These are phyloP conservation scores for Pristis pectinata DNA, from an alignment of 2,797 vertebrate genomes.

Conservation along the genomic window DNA sequence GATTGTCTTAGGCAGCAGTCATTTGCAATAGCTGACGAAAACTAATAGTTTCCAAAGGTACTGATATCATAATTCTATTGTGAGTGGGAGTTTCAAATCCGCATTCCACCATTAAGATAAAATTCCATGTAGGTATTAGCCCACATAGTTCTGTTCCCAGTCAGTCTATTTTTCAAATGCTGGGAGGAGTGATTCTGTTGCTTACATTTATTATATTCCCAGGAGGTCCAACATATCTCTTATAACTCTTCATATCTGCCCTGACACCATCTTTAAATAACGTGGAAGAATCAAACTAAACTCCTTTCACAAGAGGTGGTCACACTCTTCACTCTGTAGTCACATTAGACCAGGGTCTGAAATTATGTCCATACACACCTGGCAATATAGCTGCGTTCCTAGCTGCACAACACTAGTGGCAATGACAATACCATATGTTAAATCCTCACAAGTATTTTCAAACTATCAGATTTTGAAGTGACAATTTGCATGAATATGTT, in stretches of 20 bases:
- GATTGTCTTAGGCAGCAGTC: background rate
- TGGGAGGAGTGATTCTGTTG: background rate
- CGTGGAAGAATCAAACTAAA: background rate
- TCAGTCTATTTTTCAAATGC: background rate
- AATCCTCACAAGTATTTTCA: background rate
- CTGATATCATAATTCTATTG: background rate
- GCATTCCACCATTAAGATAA: background rate
- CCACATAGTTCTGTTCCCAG: background rate
- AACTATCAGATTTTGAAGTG: background rate
- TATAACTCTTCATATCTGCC: background rate
- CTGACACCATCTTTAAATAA: too few relatives aligned
- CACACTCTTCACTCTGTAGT: background rate
- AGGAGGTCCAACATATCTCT: background rate
- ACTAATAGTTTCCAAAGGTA: background rate
- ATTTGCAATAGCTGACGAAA: background rate
- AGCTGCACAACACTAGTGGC: background rate
- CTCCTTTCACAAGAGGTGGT: background rate
- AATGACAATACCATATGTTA: background rate
- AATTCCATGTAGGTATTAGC: background rate
- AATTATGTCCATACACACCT: background rate
- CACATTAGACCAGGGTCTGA: background rate
- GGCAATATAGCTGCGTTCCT: background rate
- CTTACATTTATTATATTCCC: background rate
- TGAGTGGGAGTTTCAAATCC: background rate
- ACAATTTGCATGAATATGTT: background rate